Evolutionary conservation across 2,113 vertebrate species (phyloP).

Genomic region (Podarcis cretensis): DNA sequence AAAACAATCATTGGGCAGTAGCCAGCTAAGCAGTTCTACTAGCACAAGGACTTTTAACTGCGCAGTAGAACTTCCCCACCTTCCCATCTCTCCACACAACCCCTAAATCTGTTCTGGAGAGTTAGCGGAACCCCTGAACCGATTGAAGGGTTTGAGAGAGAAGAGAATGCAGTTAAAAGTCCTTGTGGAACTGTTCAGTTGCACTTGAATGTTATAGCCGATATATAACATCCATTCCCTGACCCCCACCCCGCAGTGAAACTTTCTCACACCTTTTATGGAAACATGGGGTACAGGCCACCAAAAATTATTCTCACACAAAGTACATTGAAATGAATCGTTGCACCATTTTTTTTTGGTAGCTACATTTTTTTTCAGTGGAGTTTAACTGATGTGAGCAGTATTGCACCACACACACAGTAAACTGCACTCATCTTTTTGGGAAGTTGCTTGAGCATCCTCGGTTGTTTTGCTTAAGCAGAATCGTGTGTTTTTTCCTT

Average conservation of each 20-base stretch:
- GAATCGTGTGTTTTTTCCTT: neutral
- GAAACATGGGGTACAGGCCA: neutral
- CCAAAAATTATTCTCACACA: neutral
- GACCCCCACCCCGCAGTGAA: slow-evolving; percentile 16
- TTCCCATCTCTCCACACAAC: too few species aligned
- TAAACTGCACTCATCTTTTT: neutral
- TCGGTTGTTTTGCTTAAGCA: neutral
- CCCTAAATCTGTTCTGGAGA: too few species aligned
- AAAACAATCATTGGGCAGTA: too few species aligned
- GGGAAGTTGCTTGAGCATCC: neutral
- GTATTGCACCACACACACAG: too few species aligned
- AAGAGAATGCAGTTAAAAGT: too few species aligned
- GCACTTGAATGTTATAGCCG: neutral
- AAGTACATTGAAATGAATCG: neutral
- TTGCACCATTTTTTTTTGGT: neutral
- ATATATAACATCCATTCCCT: slow-evolving; percentile 9
- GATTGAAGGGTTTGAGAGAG: too few species aligned
- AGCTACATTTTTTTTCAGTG: neutral
- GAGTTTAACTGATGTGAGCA: neutral
- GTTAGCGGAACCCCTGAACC: too few species aligned
- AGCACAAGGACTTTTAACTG: too few species aligned
- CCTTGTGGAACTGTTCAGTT: too few species aligned
- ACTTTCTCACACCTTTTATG: slow-evolving; percentile 29
- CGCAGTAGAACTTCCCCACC: too few species aligned
- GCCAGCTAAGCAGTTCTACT: too few species aligned